These are phyloP conservation scores for Noctua pronuba DNA, from an alignment of 2,888 invertebrate species.

Conservation along the genomic window DNA sequence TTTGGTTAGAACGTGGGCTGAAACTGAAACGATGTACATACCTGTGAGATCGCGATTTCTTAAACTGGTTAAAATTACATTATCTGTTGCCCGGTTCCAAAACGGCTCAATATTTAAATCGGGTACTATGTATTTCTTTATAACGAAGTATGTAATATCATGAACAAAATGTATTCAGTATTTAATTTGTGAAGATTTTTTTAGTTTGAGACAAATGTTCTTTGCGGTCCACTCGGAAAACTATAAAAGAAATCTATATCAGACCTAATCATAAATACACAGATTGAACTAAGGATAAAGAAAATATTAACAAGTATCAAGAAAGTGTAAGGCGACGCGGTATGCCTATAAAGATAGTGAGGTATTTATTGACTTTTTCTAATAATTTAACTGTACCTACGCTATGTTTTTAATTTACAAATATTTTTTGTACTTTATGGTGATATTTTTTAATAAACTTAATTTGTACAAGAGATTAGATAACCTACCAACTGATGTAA, in stretches of 20 bases:
- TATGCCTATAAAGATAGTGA: slow-evolving; percentile 10
- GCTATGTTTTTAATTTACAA: slow-evolving; percentile 1
- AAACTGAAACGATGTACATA: not conserved
- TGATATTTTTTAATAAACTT: slow-evolving; percentile 51
- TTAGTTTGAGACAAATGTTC: not conserved
- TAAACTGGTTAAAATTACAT: not conserved
- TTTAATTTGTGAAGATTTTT: slow-evolving; percentile 4
- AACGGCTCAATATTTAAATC: not conserved
- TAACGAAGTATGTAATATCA: slow-evolving; percentile 27
- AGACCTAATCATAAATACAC: slow-evolving; percentile 17
- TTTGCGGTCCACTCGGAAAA: not conserved
- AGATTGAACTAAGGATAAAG: not conserved
- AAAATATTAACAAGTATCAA: not conserved
- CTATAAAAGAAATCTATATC: slow-evolving; percentile 13
- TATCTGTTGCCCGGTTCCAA: slow-evolving; percentile 9
- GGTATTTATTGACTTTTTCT: not conserved
- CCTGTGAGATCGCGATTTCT: not conserved
- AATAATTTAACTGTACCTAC: not conserved
- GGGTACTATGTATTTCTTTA: slow-evolving; percentile 42
- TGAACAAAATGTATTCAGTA: slow-evolving; percentile 22
- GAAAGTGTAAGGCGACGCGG: not conserved
- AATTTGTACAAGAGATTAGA: slow-evolving; percentile 46
- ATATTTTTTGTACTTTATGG: slow-evolving; percentile 33
- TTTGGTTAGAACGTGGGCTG: not conserved
- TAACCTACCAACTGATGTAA: slow-evolving; percentile 52